These are phyloP conservation scores for Poeciliopsis prolifica DNA, from an alignment of 2,113 vertebrate species.

Conservation along the genomic window DNA sequence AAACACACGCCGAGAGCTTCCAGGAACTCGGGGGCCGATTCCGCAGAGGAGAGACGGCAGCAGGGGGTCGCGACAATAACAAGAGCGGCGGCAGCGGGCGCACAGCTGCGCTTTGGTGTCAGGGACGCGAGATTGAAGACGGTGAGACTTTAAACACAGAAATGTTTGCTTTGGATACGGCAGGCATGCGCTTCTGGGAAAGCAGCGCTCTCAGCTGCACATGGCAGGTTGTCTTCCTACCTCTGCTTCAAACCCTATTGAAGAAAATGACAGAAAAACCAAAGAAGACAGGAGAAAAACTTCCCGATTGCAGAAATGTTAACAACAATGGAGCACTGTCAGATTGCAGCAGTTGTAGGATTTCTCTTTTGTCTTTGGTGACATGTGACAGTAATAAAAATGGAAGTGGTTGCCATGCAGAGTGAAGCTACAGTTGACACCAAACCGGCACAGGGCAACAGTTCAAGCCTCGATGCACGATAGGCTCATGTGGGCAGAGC, in stretches of 20 bases:
- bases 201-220: conserved; percentile 15
- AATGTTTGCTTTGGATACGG: conserved; percentile 11
- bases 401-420: not conserved
- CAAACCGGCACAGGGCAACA: not conserved
- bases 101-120: conserved; percentile 23
- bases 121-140: conserved; percentile 42
- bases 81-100: conserved; percentile 16
- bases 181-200: not conserved
- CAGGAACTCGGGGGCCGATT: conserved; percentile 24
- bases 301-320: no score
- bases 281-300: no score
- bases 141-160: conserved; percentile 28
- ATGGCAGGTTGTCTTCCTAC: not conserved
- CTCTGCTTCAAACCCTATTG: not conserved
- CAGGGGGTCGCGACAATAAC: not conserved
- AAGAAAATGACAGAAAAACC: no score
- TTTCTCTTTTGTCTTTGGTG: no score
- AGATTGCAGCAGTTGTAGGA: no score
- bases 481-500: not conserved
- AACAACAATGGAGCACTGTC: no score
- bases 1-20: conserved; percentile 31
- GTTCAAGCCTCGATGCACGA: no score
- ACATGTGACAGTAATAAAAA: not conserved
- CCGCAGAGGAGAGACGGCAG: conserved; percentile 6
- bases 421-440: not conserved